Evolutionary conservation across 1,140 invertebrate genomes (phyloP).

Genomic region (Trypoxylus dichotomus): DNA sequence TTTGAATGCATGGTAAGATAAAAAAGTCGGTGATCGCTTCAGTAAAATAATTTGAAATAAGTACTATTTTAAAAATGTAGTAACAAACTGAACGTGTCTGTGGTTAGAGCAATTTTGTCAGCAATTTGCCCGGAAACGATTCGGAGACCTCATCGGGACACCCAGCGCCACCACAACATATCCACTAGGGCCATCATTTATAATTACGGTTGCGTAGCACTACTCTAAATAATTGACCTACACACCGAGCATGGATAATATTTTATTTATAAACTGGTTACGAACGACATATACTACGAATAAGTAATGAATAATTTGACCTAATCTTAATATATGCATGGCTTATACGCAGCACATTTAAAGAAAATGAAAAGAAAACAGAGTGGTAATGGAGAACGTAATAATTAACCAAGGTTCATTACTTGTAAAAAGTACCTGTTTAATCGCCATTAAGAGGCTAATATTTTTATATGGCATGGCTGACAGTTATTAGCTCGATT

Average conservation of each 20-base stretch:
- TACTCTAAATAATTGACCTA: slow-evolving; percentile 1
- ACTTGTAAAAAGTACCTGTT: too few species aligned
- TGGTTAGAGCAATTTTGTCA: not conserved
- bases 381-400: not conserved
- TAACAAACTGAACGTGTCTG: not conserved
- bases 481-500: too few species aligned
- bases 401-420: not conserved
- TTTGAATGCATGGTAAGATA: not conserved
- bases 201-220: not conserved
- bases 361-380: not conserved
- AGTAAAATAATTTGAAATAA: not conserved
- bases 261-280: not conserved
- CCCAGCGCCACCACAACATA: not conserved
- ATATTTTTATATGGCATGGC: too few species aligned
- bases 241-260: not conserved
- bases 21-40: not conserved
- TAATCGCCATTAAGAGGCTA: too few species aligned
- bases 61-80: not conserved
- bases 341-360: not conserved
- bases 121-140: not conserved
- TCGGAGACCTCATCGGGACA: not conserved
- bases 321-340: not conserved
- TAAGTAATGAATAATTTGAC: slow-evolving; percentile 3
- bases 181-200: not conserved
- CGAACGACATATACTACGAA: not conserved